Evolutionary conservation across 2,888 invertebrate genomes (phyloP), one percentile per base, ranked within the genome.

Genomic region (Stenurella melanura): DNA sequence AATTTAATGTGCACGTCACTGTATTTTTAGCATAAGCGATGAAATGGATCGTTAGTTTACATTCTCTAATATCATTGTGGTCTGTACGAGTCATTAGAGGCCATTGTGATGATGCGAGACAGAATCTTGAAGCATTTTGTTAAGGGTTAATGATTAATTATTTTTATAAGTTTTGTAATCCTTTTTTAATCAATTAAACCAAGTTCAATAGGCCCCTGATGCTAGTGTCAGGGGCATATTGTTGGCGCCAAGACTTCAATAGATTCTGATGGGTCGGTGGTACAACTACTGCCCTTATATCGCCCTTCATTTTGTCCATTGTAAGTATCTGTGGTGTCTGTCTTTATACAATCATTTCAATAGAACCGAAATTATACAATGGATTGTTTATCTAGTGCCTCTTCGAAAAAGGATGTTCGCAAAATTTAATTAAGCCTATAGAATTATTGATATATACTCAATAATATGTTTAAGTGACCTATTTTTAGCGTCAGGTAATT

Each of bases 21-120:
- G 84, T 67, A 58, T 82, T 78, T 78, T 79, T 80, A 83, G 82
- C 83, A 86, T 85, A 85, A 86, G 85, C 86, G 87, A 89, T 89
- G 88, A 89, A 88, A 88, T 83, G 88, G 87, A 87, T 89, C 89
- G 88, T 89, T 89, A 88, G 88, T 87, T 88, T 86, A 85, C 87
- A 87, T 88, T 88, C 87, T 88, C 85, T 85, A 86, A 83, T 83
- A 84, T 86, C 87, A 87, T 87, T 87, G 87, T 87, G 87, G 87
- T 81, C 84, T 86, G 82, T 86, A 87, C 87, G 87, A 87, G 84
- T 87, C 88, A 88, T 88, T 88, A 88, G 86, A 85, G 85, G 76
- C 80, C 84, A 88, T 88, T 88, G 88, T 88, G 79, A 64, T 69
- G 78, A 83, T 83, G 84, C 85, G 85, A 84, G 82, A 87, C 83